Evolutionary conservation across 1,140 invertebrate genomes (phyloP), one percentile per base, ranked within the genome.

Genomic region (Drosophila funebris): DNA sequence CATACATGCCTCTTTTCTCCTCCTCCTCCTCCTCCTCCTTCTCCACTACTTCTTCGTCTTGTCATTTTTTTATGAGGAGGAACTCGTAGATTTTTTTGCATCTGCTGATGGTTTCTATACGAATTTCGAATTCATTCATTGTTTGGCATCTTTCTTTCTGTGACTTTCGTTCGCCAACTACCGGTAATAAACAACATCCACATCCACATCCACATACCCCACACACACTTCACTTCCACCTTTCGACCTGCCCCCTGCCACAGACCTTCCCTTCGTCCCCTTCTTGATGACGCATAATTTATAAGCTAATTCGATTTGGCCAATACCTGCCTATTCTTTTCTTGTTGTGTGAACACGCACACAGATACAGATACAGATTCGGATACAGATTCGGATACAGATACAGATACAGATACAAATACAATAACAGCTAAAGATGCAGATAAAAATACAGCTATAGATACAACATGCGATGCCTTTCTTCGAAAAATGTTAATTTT

Each of bases 401-500:
- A 57, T 9, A 48, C 43, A n/a, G 20, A 41, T 36, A 63, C 31
- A 39, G 14, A 18, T 18, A 52, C 2, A 67, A 20, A 6, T 52
- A 58, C 24, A 54, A 6, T 24, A 44, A 54, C 53, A 39, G n/a
- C 16, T 53, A 54, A 14, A 60, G 31, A 16, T 31, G 31, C 56
- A 46, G 14, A 36, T 66, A 72, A 27, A 57, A 22, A 18, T 64
- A 48, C 36, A 48, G 11, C 1, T 27, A 41, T 22, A 39, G 46
- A 53, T 74, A 69, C 29, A 66, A 43, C 20, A 58, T 56, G 41
- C 60, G 57, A 60, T 54, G 58, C 62, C 68, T 78, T 77, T 74
- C 67, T 74, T 57, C 48, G 53, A 72, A 58, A 75, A 88, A 87
- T 87, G 78, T 73, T 88, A 88, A 87, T 87, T 87, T 82, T 72